phyloP scores from a whole-genome alignment of 2,888 invertebrate genomes.

The Stenoptilia bipunctidactyla region DNA sequence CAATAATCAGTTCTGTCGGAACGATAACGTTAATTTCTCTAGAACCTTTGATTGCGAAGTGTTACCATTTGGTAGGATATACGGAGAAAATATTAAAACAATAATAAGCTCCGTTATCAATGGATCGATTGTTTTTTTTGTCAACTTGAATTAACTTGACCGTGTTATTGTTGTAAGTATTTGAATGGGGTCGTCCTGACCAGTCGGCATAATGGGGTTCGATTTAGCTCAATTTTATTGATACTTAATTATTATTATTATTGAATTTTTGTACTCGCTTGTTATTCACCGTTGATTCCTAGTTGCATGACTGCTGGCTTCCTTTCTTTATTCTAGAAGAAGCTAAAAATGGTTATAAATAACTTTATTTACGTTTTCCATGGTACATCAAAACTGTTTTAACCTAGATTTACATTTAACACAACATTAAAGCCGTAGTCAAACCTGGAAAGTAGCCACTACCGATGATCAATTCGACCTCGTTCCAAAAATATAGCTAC shows the following conservation, averaged over 20 bases:
- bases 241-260: constrained; percentile 42
- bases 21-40: background rate
- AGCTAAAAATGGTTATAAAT: too few species aligned
- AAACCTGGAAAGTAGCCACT: constrained; percentile 3
- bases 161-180: too few species aligned
- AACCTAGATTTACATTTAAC: too few species aligned
- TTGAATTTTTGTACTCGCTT: constrained; percentile 48
- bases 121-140: too few species aligned
- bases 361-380: constrained; percentile 16
- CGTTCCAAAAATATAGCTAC: constrained; percentile 1
- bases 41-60: too few species aligned
- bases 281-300: constrained; percentile 40
- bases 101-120: too few species aligned
- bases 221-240: constrained; percentile 62
- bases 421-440: too few species aligned
- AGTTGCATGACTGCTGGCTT: constrained; percentile 24
- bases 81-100: too few species aligned
- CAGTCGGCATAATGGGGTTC: background rate
- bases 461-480: constrained; percentile 4
- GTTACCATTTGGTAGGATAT: too few species aligned
- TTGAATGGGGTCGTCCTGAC: background rate
- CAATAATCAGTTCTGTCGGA: constrained; percentile 23
- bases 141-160: too few species aligned
- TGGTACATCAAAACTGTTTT: constrained; percentile 13
- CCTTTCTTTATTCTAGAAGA: too few species aligned